Percentiles rank a stretch among this genome's conserved stretches.
phyloP scores from a whole-genome alignment of 2,888 invertebrate species.

The Heliconius erato region DNA sequence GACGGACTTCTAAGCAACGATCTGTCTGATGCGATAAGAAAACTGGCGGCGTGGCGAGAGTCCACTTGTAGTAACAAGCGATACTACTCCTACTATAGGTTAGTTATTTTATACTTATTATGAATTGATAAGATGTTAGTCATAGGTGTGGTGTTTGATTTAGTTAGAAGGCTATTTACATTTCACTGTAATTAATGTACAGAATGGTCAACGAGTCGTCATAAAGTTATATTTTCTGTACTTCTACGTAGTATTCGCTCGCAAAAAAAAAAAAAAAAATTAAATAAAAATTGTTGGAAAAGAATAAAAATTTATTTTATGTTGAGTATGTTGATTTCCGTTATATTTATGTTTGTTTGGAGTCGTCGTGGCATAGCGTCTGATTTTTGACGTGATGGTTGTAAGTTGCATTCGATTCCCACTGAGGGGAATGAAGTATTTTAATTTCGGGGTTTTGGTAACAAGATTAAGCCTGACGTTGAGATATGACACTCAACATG shows the following conservation, averaged over 20 bases:
- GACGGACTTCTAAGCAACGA: slow-evolving; percentile 94
- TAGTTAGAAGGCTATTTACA: not conserved
- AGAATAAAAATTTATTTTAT: not conserved
- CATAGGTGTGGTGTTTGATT: not conserved
- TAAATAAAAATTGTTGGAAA: not conserved
- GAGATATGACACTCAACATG: too few species aligned
- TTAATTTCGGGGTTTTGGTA: not conserved
- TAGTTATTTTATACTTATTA: slow-evolving; percentile 21
- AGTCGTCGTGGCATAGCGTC: too few species aligned
- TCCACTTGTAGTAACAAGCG: slow-evolving; percentile 74
- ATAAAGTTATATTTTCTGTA: not conserved
- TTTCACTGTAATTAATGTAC: not conserved
- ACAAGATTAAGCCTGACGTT: not conserved
- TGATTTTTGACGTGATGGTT: too few species aligned
- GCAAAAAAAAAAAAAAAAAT: too few species aligned
- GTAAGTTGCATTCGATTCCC: not conserved
- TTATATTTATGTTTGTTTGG: too few species aligned
- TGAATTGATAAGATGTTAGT: not conserved
- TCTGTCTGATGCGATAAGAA: slow-evolving; percentile 86
- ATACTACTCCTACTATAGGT: slow-evolving; percentile 85
- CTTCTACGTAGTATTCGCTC: not conserved
- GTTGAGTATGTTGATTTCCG: not conserved
- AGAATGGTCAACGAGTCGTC: not conserved
- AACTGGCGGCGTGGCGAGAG: slow-evolving; percentile 78
- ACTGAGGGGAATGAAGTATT: not conserved